Conservation (phyloP, 2,797 vertebrate genomes). For the Coreius guichenoti region DNA sequence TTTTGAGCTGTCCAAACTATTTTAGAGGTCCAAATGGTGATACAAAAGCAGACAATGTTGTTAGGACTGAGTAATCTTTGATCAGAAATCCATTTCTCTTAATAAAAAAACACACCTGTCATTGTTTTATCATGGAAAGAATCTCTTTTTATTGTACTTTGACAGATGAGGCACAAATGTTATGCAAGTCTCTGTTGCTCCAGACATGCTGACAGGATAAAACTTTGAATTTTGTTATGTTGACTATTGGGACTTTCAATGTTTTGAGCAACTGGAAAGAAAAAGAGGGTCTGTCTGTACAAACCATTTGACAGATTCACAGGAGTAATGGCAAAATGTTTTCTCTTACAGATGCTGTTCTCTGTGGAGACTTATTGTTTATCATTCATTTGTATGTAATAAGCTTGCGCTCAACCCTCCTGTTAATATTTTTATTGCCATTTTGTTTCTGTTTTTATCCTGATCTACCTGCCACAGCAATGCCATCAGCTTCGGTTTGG, state of each 20-base stretch:
- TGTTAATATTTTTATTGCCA: constrained; percentile 30
- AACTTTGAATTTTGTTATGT: constrained; percentile 25
- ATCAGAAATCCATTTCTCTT: not conserved
- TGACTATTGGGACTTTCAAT: constrained; percentile 12
- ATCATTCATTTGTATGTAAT: constrained; percentile 43
- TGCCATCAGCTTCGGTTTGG: constrained; percentile 1
- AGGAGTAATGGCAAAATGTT: constrained; percentile 23
- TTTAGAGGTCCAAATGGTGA: not conserved
- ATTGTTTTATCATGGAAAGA: not conserved
- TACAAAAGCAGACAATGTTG: not conserved
- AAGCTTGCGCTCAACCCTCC: constrained; percentile 35
- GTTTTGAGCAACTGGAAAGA: not conserved
- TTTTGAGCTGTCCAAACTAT: not conserved
- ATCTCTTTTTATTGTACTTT: not conserved
- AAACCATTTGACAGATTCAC: constrained; percentile 27
- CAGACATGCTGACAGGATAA: constrained; percentile 28
- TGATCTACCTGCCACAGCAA: constrained; percentile 6
- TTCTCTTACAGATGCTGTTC: constrained; percentile 45
- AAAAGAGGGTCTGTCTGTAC: constrained; percentile 41
- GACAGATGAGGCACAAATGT: constrained; percentile 8
- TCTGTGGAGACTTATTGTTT: constrained; percentile 39
- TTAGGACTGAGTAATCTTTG: not conserved
- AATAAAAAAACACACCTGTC: not conserved
- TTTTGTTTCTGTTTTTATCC: constrained; percentile 13
- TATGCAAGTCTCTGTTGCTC: not conserved